Base-by-base conservation (phyloP, 2,888 invertebrate genomes). In the Dynastes grantii region DNA sequence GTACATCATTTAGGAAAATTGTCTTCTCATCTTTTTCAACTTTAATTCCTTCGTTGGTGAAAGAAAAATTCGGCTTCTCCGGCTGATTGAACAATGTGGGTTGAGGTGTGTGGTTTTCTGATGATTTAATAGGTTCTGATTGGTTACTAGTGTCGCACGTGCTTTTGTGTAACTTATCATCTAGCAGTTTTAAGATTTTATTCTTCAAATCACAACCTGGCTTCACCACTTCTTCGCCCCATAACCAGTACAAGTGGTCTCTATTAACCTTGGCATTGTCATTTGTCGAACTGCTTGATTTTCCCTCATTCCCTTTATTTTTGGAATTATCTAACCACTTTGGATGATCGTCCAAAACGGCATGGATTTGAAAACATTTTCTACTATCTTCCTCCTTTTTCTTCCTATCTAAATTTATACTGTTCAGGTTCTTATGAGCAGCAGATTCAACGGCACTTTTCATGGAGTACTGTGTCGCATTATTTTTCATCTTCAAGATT, bases 131-230 rank as follows among this genome's bases (percentile, higher is more conserved):
- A 45, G 45, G 45, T 45, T 45, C 45, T 45, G 45, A 45, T 8
- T 45, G 45, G 45, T 45, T 45, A 8, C 45, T 45, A 8, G 45
- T 45, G 8, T 58, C 55, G 5, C 55, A 58, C 8, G 45, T 45
- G 0, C 11, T 45, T 45, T 45, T 45, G 45, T 45, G 37, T 40
- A 86, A 61, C 6, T 85, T 84, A 1, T 86, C 86, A 22, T 87
- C 85, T 27, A 88, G 63, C 27, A 88, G 78, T 22, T 81, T 76
- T 0, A 86, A 76, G 6, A 88, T 86, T 83, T 87, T 86, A 45
- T 85, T 86, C 78, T 87, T 88, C 37, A 88, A 80, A 80, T 88
- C 88, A 11, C 86, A 83, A 0, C 88, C 88, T 0, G 88, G 87
- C 79, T 83, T 85, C 58, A 88, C 78, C 40, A 88, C 82, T 78